A percentile compares a stretch with the other conserved stretches of the same genome.
Evolutionary conservation across 1,140 invertebrate genomes (phyloP).

Genomic region (Diploscapter pachys): DNA sequence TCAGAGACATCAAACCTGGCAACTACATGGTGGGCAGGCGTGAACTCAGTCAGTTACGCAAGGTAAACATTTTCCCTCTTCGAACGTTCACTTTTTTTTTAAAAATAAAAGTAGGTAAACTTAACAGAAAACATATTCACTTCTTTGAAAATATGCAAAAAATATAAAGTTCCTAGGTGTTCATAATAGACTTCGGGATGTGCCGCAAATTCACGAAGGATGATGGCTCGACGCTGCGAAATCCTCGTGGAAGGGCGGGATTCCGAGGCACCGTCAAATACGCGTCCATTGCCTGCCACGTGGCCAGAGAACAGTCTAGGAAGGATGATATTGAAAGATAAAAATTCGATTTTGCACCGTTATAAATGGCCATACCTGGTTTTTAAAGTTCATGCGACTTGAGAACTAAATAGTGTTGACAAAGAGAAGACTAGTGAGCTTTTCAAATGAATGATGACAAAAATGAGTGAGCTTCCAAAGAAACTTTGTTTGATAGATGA

Average conservation of each 20-base stretch:
- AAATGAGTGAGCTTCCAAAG: no score
- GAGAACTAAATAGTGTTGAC: no score
- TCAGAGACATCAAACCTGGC: conserved; percentile 37
- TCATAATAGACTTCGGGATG: conserved; percentile 48
- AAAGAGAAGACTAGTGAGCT: no score
- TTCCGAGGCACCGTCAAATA: conserved; percentile 52
- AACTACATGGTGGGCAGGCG: conserved; percentile 32
- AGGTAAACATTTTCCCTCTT: conserved; percentile 2
- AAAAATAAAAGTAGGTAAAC: no score
- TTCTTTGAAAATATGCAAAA: no score
- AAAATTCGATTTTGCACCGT: no score
- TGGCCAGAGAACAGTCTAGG: conserved; percentile 39
- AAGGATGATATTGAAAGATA: conserved; percentile 32
- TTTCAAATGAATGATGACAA: no score
- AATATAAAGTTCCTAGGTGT: conserved; percentile 17
- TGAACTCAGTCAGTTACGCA: conserved; percentile 32
- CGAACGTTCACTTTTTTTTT: no score
- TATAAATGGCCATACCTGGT: no score
- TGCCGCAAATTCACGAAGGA: conserved; percentile 39
- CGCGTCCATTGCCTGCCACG: conserved; percentile 46
- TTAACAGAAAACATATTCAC: no score
- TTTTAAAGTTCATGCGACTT: no score
- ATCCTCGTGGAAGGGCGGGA: conserved; percentile 39
- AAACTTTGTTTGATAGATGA: no score
- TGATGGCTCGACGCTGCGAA: conserved; percentile 40